These are phyloP conservation scores for Ambastaia sidthimunki DNA, from an alignment of 2,797 vertebrate genomes.

Conservation along the genomic window DNA sequence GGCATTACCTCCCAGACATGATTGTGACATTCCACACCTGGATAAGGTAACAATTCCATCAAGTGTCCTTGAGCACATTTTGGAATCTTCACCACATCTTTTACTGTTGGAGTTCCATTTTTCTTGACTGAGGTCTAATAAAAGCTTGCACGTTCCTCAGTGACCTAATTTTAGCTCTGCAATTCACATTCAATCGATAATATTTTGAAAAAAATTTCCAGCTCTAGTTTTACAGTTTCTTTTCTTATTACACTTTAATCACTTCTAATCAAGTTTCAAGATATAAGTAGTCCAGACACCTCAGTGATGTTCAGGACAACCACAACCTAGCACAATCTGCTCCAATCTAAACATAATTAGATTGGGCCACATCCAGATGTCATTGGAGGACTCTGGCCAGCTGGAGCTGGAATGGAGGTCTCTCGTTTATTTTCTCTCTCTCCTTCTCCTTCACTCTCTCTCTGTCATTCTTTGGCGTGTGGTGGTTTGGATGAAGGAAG, in stretches of 20 bases:
- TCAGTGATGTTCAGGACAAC: constrained; percentile 1
- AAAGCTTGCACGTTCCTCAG: not conserved
- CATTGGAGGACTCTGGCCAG: constrained; percentile 20
- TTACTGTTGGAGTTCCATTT: not conserved
- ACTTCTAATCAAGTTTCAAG: constrained; percentile 12
- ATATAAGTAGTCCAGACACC: constrained; percentile 23
- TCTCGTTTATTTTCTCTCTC: not conserved
- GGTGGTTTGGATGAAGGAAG: not conserved
- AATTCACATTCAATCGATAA: not conserved
- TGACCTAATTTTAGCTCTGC: not conserved
- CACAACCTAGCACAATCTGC: constrained; percentile 1
- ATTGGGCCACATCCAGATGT: constrained; percentile 31
- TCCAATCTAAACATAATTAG: constrained; percentile 28
- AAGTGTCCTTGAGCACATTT: not conserved
- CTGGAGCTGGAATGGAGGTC: constrained; percentile 24
- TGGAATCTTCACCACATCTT: not conserved
- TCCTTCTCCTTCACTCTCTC: not conserved
- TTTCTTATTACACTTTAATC: constrained; percentile 13
- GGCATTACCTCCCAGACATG: not conserved
- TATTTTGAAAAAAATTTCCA: constrained; percentile 11
- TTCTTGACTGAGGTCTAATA: not conserved
- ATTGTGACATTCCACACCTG: not conserved
- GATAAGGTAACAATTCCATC: not conserved
- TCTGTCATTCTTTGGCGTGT: not conserved
- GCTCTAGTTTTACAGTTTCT: not conserved